These are phyloP conservation scores for Bombus difficillimus DNA, from an alignment of 1,140 invertebrate genomes.

Conservation along the genomic window DNA sequence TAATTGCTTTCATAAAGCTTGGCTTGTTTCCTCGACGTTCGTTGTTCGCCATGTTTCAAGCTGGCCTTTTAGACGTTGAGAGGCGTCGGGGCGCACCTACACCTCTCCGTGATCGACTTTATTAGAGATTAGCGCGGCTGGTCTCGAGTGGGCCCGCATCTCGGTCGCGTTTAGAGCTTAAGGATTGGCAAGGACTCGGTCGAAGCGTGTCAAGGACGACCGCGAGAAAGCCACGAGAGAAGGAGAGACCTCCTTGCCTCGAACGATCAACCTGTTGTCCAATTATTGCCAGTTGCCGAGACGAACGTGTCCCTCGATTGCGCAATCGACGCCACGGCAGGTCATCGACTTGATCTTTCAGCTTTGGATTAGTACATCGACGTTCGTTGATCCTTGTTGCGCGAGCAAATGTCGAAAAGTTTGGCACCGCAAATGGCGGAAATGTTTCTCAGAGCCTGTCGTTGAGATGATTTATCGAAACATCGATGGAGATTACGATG, in stretches of 20 bases:
- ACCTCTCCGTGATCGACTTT: constrained; percentile 30
- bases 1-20: constrained; percentile 65
- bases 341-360: not conserved
- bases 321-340: constrained; percentile 21
- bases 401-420: not conserved
- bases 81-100: constrained; percentile 38
- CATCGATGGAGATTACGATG: constrained; percentile 19
- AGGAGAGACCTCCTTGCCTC: not conserved
- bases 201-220: constrained; percentile 66
- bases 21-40: constrained; percentile 8
- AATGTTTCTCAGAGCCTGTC: not conserved
- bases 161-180: constrained; percentile 61
- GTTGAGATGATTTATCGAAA: constrained; percentile 27
- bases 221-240: constrained; percentile 45
- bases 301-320: constrained; percentile 52
- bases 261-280: constrained; percentile 52
- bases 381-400: not conserved
- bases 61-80: not conserved
- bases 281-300: constrained; percentile 60
- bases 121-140: constrained; percentile 57
- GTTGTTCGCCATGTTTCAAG: not conserved
- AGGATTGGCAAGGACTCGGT: constrained; percentile 60
- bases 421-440: not conserved
- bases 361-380: not conserved
- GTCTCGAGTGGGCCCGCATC: constrained; percentile 40